These are phyloP conservation scores for Andrena hattorfiana DNA, from an alignment of 2,888 invertebrate genomes.

Conservation along the genomic window DNA sequence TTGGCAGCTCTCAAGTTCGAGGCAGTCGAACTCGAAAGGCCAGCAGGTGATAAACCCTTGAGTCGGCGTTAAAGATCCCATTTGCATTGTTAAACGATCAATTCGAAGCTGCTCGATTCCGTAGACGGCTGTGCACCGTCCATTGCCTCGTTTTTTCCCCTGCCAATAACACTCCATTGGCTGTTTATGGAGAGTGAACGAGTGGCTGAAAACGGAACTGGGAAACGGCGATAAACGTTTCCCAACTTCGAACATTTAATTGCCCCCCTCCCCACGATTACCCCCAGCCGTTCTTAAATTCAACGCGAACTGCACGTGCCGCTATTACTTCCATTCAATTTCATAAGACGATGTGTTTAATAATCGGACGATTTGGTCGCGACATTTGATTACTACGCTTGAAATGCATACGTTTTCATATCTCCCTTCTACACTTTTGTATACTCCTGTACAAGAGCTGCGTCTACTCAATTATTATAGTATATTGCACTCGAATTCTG, in stretches of 20 bases:
- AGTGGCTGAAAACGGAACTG: constrained; percentile 27
- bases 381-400: constrained; percentile 1
- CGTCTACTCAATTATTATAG: background rate
- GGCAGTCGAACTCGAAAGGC: constrained; percentile 21
- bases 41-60: constrained; percentile 23
- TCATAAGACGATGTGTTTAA: constrained; percentile 21
- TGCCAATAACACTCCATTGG: constrained; percentile 51
- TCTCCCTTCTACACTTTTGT: background rate
- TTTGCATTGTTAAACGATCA: constrained; percentile 59
- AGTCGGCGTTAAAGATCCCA: constrained; percentile 32
- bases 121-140: constrained; percentile 17
- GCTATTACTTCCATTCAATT: constrained; percentile 37
- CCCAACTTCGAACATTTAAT: constrained; percentile 46
- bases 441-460: background rate
- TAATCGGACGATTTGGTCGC: background rate
- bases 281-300: constrained; percentile 21
- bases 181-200: constrained; percentile 60
- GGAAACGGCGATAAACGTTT: constrained; percentile 44
- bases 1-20: background rate
- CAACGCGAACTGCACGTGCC: constrained; percentile 7
- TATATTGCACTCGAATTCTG: too few species aligned
- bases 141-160: constrained; percentile 17
- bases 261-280: constrained; percentile 4
- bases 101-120: constrained; percentile 38
- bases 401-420: background rate